Evolutionary conservation across 1,140 invertebrate genomes (phyloP).

Genomic region (Pentalonia nigronervosa): DNA sequence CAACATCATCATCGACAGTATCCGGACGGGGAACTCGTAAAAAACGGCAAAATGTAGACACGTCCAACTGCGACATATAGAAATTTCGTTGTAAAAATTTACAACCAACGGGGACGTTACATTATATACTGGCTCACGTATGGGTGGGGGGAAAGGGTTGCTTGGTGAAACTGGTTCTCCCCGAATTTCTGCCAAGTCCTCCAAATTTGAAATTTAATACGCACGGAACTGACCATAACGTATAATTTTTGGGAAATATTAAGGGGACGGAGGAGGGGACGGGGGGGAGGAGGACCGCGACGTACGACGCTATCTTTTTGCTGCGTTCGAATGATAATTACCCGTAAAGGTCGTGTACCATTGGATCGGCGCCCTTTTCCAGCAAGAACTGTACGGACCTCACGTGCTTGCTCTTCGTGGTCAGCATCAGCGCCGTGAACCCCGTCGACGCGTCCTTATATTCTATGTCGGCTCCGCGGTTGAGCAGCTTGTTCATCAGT

Average conservation of each 20-base stretch:
- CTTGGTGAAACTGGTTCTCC: no score
- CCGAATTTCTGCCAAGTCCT: no score
- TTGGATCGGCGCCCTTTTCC: conserved; percentile 11
- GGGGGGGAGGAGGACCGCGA: no score
- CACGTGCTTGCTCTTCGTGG: not conserved
- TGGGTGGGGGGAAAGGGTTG: no score
- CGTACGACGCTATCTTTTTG: not conserved
- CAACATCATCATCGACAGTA: not conserved
- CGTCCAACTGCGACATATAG: not conserved
- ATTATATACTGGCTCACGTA: no score
- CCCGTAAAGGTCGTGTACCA: not conserved
- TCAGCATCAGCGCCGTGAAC: not conserved
- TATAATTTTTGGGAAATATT: no score
- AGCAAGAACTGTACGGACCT: not conserved
- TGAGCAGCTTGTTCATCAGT: conserved; percentile 38
- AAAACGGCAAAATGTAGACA: conserved; percentile 33
- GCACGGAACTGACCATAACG: no score
- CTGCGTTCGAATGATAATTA: not conserved
- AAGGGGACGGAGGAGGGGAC: no score
- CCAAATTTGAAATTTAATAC: no score
- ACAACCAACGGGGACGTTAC: no score
- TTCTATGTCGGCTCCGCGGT: conserved; percentile 22
- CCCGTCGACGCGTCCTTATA: not conserved
- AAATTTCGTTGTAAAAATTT: not conserved
- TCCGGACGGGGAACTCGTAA: not conserved